Conservation (phyloP, 2,113 vertebrate genomes). For the Theristicus caerulescens region DNA sequence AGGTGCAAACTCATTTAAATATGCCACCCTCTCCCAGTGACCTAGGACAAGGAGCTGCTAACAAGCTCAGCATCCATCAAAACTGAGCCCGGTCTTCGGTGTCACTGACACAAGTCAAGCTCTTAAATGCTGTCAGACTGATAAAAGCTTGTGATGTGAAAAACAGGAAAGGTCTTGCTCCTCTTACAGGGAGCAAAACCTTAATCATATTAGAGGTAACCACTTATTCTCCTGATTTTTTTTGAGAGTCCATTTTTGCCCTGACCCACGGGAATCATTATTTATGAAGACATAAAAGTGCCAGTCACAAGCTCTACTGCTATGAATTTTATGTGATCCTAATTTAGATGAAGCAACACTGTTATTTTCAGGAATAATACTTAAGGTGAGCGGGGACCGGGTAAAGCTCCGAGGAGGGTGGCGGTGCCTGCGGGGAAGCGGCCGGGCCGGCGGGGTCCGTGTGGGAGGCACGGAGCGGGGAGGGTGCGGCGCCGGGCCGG, state of each 20-base stretch:
- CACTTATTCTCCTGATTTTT: background rate
- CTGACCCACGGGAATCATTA: background rate
- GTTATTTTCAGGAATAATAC: background rate
- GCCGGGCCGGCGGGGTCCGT: no score
- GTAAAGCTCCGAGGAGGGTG: no score
- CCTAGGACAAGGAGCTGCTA: background rate
- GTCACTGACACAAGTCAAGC: background rate
- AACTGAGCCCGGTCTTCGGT: background rate
- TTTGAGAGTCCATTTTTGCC: background rate
- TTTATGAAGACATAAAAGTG: background rate
- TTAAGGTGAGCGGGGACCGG: background rate
- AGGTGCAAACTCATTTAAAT: background rate
- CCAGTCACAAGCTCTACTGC: background rate
- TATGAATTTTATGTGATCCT: background rate
- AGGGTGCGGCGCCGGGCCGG: no score
- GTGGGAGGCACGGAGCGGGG: no score
- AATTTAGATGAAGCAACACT: background rate
- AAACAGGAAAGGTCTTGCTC: background rate
- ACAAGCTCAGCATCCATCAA: background rate
- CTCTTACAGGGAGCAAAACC: background rate
- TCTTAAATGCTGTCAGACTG: background rate
- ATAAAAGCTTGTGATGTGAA: background rate
- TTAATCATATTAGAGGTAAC: background rate
- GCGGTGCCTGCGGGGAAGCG: no score
- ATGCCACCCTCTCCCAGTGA: background rate